A percentile compares a stretch with the other conserved stretches of the same genome.
Evolutionary conservation across 2,797 vertebrate genomes (phyloP).

Genomic region (Macropodus opercularis): DNA sequence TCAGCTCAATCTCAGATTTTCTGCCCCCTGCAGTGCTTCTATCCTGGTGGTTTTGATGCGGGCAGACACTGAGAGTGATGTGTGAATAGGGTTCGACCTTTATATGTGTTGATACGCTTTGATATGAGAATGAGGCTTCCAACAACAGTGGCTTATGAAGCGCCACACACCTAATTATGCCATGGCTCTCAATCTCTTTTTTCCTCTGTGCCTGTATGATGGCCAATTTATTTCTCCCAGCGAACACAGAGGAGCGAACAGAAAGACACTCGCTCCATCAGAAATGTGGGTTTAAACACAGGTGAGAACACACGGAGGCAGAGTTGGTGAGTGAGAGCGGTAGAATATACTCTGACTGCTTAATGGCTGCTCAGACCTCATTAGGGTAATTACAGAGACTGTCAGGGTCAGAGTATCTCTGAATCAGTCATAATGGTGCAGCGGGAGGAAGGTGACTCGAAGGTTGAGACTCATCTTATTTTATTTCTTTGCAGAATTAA

Average conservation of each 20-base stretch:
- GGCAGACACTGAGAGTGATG: constrained; percentile 48
- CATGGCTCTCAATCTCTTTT: background rate
- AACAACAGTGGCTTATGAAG: constrained; percentile 45
- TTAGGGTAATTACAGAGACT: constrained; percentile 40
- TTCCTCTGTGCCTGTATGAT: constrained; percentile 16
- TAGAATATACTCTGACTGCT: constrained; percentile 11
- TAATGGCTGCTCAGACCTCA: constrained; percentile 42
- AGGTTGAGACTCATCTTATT: constrained; percentile 18
- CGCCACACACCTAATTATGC: constrained; percentile 52
- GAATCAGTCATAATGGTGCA: constrained; percentile 18
- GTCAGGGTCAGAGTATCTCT: constrained; percentile 25
- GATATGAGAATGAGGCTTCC: constrained; percentile 42
- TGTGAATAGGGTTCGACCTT: constrained; percentile 48
- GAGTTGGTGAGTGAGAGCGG: constrained; percentile 11
- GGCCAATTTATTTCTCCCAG: constrained; percentile 31
- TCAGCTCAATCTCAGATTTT: constrained; percentile 39
- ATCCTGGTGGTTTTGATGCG: constrained; percentile 40
- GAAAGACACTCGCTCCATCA: constrained; percentile 10
- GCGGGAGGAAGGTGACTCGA: constrained; percentile 15
- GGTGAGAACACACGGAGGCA: constrained; percentile 5
- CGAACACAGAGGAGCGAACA: background rate
- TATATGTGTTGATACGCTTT: constrained; percentile 58
- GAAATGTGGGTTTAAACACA: constrained; percentile 17
- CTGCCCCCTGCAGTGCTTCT: constrained; percentile 19
- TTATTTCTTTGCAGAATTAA: constrained; percentile 5